A percentile compares a stretch with the other conserved stretches of the same genome.
phyloP scores from a whole-genome alignment of 2,888 invertebrate genomes.

The Corbicula japonica region DNA sequence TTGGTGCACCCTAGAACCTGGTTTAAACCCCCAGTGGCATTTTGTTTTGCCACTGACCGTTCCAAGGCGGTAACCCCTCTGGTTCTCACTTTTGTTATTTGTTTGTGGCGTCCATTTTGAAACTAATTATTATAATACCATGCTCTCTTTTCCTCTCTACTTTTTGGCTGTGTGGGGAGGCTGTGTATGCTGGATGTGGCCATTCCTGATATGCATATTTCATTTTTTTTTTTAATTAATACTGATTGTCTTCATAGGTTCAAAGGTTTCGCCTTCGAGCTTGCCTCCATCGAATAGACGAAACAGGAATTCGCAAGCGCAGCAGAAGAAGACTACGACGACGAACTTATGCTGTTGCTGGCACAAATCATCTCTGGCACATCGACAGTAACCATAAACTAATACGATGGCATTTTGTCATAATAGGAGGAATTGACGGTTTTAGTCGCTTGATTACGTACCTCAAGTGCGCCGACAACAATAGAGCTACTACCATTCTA shows the following conservation, averaged over 20 bases:
- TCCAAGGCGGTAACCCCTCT: too few species aligned
- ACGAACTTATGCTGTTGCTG: conserved; percentile 34
- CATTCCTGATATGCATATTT: too few species aligned
- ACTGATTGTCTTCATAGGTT: background rate
- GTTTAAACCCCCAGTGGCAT: too few species aligned
- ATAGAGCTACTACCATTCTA: conserved; percentile 45
- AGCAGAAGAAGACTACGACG: conserved; percentile 30
- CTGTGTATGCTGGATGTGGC: too few species aligned
- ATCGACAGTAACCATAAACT: conserved; percentile 59
- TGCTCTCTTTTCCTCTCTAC: too few species aligned
- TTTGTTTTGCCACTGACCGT: too few species aligned
- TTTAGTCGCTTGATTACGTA: conserved; percentile 46
- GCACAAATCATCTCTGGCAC: conserved; percentile 56
- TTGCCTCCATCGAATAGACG: conserved; percentile 24
- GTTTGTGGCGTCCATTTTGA: too few species aligned
- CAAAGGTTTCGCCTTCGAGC: background rate
- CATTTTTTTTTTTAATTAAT: too few species aligned
- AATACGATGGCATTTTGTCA: conserved; percentile 59
- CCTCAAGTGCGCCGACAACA: conserved; percentile 49
- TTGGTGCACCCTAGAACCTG: too few species aligned
- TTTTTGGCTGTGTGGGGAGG: too few species aligned
- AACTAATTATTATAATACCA: too few species aligned
- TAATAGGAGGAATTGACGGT: conserved; percentile 57
- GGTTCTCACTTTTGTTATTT: too few species aligned
- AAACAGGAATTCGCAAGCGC: conserved; percentile 30